A percentile compares a stretch with the other conserved stretches of the same genome.
Evolutionary conservation across 1,140 invertebrate genomes (phyloP).

Genomic region (Pseudachorutes palmiensis): DNA sequence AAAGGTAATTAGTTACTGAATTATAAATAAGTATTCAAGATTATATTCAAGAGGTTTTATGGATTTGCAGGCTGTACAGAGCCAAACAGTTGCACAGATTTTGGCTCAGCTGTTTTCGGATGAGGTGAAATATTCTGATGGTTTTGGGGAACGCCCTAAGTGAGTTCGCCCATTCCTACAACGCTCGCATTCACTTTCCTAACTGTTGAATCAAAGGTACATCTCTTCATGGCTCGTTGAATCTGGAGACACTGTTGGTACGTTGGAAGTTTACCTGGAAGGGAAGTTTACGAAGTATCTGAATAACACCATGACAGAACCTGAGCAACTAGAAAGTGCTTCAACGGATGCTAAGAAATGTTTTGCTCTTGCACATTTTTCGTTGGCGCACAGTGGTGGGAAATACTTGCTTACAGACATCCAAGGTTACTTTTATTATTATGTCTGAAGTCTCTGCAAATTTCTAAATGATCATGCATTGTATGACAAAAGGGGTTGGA

Average conservation of each 20-base stretch:
- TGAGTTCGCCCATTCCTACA: not conserved
- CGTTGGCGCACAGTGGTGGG: not conserved
- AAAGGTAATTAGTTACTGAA: not conserved
- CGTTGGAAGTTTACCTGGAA: too few species aligned
- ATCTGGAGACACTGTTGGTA: too few species aligned
- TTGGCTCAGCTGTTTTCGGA: too few species aligned
- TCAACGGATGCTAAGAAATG: not conserved
- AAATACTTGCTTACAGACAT: not conserved
- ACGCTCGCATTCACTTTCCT: not conserved
- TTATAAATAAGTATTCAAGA: not conserved
- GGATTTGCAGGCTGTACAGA: not conserved
- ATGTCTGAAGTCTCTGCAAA: not conserved
- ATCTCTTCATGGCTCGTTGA: too few species aligned
- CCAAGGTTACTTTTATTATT: not conserved
- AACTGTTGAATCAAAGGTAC: not conserved
- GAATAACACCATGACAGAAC: not conserved
- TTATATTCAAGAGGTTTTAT: not conserved
- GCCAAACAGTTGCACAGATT: not conserved
- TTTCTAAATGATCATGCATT: not conserved
- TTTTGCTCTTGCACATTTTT: not conserved
- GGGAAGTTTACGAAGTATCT: constrained; percentile 1
- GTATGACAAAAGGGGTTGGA: not conserved
- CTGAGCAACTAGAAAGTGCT: not conserved
- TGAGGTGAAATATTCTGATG: not conserved
- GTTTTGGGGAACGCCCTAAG: not conserved